Conservation (phyloP, 2,888 invertebrate species). For the Hydraecia micacea region DNA sequence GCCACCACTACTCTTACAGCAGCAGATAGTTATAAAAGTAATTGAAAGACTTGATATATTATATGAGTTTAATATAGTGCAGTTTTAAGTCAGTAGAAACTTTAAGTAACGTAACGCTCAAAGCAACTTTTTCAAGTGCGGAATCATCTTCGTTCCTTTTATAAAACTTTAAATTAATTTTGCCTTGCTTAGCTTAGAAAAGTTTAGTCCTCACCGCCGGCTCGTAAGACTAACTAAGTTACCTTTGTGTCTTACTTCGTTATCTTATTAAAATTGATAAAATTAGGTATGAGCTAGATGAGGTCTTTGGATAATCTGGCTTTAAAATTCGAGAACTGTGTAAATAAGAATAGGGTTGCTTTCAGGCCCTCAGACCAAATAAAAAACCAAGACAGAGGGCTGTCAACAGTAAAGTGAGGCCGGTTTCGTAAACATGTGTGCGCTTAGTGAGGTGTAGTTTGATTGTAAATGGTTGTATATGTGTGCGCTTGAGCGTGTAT, state of each 20-base stretch:
- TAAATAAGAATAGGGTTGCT: background rate
- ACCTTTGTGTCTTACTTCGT: conserved; percentile 14
- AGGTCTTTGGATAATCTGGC: background rate
- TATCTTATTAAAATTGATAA: conserved; percentile 21
- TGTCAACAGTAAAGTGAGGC: too few species aligned
- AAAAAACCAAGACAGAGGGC: too few species aligned
- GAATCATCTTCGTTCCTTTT: conserved; percentile 15
- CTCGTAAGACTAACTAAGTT: conserved; percentile 24
- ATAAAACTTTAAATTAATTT: conserved; percentile 35
- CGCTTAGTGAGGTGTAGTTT: too few species aligned
- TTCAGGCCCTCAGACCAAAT: too few species aligned
- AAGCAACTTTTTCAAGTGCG: background rate
- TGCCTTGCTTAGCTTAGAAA: conserved; percentile 4
- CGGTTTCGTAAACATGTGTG: too few species aligned
- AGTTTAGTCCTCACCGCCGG: background rate
- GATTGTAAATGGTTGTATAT: too few species aligned
- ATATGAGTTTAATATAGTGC: background rate
- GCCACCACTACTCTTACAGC: background rate
- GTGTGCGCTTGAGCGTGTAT: too few species aligned
- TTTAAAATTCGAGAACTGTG: background rate
- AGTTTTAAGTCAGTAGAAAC: background rate
- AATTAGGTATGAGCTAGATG: background rate
- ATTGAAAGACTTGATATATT: background rate
- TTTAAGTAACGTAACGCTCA: background rate
- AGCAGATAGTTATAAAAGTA: background rate